phyloP scores from a whole-genome alignment of 2,797 vertebrate species.

The Galaxias olidus region DNA sequence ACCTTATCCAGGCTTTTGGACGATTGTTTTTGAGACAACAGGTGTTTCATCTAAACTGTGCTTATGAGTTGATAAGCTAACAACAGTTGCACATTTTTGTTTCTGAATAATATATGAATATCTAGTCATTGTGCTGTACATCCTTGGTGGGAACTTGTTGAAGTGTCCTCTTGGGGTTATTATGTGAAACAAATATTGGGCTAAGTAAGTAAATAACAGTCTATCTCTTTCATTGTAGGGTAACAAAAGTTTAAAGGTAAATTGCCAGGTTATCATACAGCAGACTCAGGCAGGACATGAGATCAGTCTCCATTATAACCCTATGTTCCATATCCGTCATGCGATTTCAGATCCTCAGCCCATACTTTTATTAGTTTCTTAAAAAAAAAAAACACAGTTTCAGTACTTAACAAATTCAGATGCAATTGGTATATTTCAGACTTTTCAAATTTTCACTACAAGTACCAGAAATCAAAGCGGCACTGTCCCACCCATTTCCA shows the following conservation, averaged over 20 bases:
- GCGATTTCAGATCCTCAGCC: slow-evolving; percentile 28
- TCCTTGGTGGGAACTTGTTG: no score
- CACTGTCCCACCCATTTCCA: slow-evolving; percentile 47
- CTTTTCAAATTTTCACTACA: slow-evolving; percentile 11
- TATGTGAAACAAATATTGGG: not conserved
- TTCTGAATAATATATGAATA: not conserved
- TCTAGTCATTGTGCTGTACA: not conserved
- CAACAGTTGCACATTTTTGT: slow-evolving; percentile 32
- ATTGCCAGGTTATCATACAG: slow-evolving; percentile 3
- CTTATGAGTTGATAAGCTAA: slow-evolving; percentile 34
- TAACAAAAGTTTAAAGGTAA: not conserved
- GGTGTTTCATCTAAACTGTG: slow-evolving; percentile 29
- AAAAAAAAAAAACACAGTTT: no score
- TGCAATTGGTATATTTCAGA: slow-evolving; percentile 27
- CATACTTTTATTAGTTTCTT: slow-evolving; percentile 36
- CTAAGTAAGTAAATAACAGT: not conserved
- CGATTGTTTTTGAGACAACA: slow-evolving; percentile 46
- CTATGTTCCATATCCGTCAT: slow-evolving; percentile 28
- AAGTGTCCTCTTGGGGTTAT: not conserved
- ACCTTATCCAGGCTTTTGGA: slow-evolving; percentile 41
- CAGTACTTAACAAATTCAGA: slow-evolving; percentile 43
- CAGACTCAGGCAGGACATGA: slow-evolving; percentile 31
- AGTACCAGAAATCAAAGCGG: slow-evolving; percentile 44
- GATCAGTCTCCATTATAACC: slow-evolving; percentile 21
- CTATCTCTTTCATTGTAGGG: not conserved